Conservation (phyloP, 2,797 vertebrate genomes). For the Siniperca undulata region DNA sequence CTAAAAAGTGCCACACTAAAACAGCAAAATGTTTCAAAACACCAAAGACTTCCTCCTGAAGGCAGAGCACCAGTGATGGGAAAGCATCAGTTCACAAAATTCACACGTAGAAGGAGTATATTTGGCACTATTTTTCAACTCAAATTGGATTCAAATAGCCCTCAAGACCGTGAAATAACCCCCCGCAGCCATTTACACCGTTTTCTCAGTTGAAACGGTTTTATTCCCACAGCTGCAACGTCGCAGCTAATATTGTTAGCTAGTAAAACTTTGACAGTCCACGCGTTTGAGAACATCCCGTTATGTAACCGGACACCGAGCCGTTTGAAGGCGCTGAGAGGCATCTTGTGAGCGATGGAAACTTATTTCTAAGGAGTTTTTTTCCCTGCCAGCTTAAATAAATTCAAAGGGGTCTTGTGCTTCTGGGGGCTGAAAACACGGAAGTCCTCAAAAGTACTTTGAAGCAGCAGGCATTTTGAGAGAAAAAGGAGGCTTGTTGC, state of each 20-base stretch:
- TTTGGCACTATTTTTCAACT: neutral
- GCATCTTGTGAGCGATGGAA: constrained; percentile 38
- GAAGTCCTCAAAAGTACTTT: constrained; percentile 38
- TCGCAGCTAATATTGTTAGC: constrained; percentile 12
- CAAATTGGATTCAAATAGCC: neutral
- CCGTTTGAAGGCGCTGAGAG: neutral
- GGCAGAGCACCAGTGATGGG: neutral
- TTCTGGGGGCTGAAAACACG: constrained; percentile 18
- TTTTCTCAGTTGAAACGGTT: neutral
- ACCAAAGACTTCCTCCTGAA: too few species aligned
- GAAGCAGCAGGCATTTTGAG: neutral
- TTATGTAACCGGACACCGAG: constrained; percentile 65
- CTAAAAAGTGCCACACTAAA: neutral
- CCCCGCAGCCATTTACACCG: neutral
- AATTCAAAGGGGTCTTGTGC: neutral
- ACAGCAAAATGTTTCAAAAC: neutral
- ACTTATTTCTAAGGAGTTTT: neutral
- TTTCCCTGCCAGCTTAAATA: neutral
- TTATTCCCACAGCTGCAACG: constrained; percentile 11
- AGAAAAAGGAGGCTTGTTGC: neutral
- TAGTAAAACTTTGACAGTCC: constrained; percentile 54
- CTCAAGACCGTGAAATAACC: neutral
- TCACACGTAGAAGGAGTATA: neutral
- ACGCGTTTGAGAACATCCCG: constrained; percentile 40
- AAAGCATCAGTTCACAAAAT: neutral